Evolutionary conservation across 2,888 invertebrate genomes (phyloP).

Genomic region (Phlogophora meticulosa): DNA sequence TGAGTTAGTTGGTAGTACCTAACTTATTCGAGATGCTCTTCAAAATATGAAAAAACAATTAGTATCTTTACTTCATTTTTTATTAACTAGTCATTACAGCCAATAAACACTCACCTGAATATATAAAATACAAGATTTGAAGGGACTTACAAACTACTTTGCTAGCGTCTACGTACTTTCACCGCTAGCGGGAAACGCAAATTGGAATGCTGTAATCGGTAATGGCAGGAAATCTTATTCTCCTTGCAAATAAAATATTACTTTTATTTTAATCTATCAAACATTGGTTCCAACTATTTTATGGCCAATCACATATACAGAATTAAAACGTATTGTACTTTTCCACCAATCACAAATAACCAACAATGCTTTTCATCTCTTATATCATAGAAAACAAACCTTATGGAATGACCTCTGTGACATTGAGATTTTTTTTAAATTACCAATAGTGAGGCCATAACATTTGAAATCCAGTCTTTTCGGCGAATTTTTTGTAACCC

Average conservation of each 20-base stretch:
- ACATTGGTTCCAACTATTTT: accelerated
- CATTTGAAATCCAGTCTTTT: slow-evolving; percentile 20
- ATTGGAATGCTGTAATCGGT: slow-evolving; percentile 36
- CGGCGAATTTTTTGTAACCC: background rate
- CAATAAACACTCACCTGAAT: slow-evolving; percentile 34
- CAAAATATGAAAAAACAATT: too few species aligned
- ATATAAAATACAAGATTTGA: background rate
- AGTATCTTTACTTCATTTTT: background rate
- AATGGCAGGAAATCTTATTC: slow-evolving; percentile 13
- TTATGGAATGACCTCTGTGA: slow-evolving; percentile 59
- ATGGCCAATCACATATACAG: slow-evolving; percentile 16
- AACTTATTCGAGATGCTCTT: too few species aligned
- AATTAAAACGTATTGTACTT: accelerated
- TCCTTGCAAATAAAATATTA: background rate
- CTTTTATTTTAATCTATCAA: accelerated
- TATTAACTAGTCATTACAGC: background rate
- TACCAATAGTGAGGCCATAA: background rate
- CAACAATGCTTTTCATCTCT: accelerated
- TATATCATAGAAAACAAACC: slow-evolving; percentile 41
- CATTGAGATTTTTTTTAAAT: slow-evolving; percentile 50
- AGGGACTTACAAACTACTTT: slow-evolving; percentile 7
- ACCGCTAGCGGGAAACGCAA: slow-evolving; percentile 46
- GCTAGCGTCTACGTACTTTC: too few species aligned
- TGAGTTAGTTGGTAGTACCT: too few species aligned
- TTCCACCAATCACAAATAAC: slow-evolving; percentile 36